Percentiles rank a stretch among this genome's conserved stretches.
phyloP scores from a whole-genome alignment of 2,888 invertebrate genomes.

The Zaprionus bogoriensis region DNA sequence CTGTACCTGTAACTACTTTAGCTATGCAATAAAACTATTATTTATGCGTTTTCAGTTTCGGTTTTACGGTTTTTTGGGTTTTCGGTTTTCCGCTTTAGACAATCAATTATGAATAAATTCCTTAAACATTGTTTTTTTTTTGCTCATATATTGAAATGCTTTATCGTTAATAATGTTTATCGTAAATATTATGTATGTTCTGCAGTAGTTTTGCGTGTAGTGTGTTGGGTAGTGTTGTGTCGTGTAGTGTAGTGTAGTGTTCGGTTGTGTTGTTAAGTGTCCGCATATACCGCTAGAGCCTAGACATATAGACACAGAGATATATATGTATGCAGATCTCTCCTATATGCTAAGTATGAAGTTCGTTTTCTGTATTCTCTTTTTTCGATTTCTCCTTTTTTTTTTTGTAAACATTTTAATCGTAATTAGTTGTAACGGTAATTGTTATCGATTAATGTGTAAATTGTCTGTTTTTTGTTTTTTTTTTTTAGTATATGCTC shows the following conservation, averaged over 20 bases:
- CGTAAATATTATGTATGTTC: constrained; percentile 9
- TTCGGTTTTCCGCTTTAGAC: constrained; percentile 1
- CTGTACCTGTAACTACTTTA: constrained; percentile 51
- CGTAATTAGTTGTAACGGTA: constrained; percentile 39
- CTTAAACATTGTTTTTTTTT: constrained; percentile 21
- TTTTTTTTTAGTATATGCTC: constrained; percentile 25
- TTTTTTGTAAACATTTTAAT: constrained; percentile 39
- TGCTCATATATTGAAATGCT: constrained; percentile 44
- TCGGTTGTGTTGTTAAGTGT: constrained; percentile 14
- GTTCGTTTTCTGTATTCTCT: not conserved
- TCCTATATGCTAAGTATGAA: constrained; percentile 5
- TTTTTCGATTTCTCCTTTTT: not conserved
- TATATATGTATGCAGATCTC: constrained; percentile 9
- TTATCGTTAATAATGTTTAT: constrained; percentile 16
- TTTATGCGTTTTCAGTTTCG: constrained; percentile 8
- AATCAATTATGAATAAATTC: constrained; percentile 16
- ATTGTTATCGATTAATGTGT: constrained; percentile 44
- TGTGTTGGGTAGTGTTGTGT: constrained; percentile 19
- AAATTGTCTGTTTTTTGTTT: no score
- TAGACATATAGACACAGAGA: constrained; percentile 25
- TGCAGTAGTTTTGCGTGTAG: constrained; percentile 25
- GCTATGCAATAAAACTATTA: constrained; percentile 41
- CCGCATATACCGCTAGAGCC: constrained; percentile 21
- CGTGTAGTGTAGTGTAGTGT: constrained; percentile 8
- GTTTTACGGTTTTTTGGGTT: not conserved